These are phyloP conservation scores for Brachyhypopomus gauderio DNA, from an alignment of 2,113 vertebrate species.

Conservation along the genomic window DNA sequence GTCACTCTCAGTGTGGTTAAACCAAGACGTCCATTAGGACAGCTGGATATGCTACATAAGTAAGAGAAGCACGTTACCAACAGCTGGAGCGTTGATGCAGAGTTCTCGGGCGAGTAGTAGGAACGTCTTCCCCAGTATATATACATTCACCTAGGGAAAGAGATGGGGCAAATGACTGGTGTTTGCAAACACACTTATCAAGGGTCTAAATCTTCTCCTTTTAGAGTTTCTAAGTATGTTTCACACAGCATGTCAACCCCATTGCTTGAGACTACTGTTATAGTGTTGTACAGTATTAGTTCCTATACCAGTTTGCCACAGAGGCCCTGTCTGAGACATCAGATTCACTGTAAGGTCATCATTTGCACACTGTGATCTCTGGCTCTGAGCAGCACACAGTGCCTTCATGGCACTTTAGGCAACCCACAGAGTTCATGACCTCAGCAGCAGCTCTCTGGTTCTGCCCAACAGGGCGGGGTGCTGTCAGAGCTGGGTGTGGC, in stretches of 20 bases:
- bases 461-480: slow-evolving; percentile 34
- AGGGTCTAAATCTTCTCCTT: too few species aligned
- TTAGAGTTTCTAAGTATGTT: neutral
- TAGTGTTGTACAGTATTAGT: neutral
- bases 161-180: neutral
- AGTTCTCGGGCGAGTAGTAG: slow-evolving; percentile 93
- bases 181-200: neutral
- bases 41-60: slow-evolving; percentile 3
- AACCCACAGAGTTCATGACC: slow-evolving; percentile 27
- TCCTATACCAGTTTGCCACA: too few species aligned
- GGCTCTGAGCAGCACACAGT: neutral
- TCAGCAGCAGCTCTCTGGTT: slow-evolving; percentile 43
- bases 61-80: slow-evolving; percentile 76
- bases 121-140: slow-evolving; percentile 96
- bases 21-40: neutral
- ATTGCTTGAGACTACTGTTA: neutral
- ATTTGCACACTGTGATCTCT: neutral
- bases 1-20: neutral
- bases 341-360: neutral
- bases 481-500: slow-evolving; percentile 41
- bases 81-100: slow-evolving; percentile 95
- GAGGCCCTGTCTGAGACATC: neutral
- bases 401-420: slow-evolving; percentile 1
- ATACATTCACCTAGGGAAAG: slow-evolving; percentile 87
- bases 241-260: neutral